phyloP scores from a whole-genome alignment of 2,113 vertebrate species.

The Amphiprion ocellaris region DNA sequence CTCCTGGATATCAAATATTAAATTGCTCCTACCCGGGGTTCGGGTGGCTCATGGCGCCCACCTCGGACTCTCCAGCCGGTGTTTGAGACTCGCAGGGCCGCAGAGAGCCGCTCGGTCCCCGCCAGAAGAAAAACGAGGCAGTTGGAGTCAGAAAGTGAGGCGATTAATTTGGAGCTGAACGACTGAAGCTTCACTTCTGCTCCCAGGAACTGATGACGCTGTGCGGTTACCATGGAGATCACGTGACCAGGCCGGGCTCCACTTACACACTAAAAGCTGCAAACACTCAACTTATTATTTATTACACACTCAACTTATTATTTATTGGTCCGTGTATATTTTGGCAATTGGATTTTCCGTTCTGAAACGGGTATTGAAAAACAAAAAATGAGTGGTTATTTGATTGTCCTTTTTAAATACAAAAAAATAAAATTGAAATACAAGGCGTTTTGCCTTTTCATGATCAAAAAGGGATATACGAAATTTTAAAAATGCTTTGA shows the following conservation, averaged over 20 bases:
- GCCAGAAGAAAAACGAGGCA: not conserved
- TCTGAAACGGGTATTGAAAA: too few relatives aligned
- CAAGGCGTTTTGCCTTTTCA: too few relatives aligned
- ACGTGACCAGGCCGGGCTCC: constrained; percentile 81
- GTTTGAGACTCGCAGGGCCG: not conserved
- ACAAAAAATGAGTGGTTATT: too few relatives aligned
- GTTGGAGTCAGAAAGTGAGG: not conserved
- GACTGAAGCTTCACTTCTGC: constrained; percentile 54
- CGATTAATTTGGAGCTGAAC: constrained; percentile 17
- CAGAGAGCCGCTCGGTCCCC: not conserved
- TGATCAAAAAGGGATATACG: too few relatives aligned
- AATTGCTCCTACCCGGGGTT: constrained; percentile 84
- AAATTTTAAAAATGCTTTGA: too few relatives aligned
- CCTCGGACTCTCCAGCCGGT: constrained; percentile 27
- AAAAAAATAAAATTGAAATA: too few relatives aligned
- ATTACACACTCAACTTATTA: too few relatives aligned
- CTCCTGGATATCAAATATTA: not conserved
- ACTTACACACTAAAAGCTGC: constrained; percentile 28
- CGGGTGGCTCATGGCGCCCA: constrained; percentile 86
- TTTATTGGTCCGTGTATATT: too few relatives aligned
- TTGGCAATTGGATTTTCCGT: too few relatives aligned
- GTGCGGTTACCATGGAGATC: constrained; percentile 86
- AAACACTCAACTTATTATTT: too few relatives aligned
- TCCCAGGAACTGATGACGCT: constrained; percentile 75
- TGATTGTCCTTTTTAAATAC: too few relatives aligned